Conservation (phyloP, 2,797 vertebrate species). For the Merluccius polli region DNA sequence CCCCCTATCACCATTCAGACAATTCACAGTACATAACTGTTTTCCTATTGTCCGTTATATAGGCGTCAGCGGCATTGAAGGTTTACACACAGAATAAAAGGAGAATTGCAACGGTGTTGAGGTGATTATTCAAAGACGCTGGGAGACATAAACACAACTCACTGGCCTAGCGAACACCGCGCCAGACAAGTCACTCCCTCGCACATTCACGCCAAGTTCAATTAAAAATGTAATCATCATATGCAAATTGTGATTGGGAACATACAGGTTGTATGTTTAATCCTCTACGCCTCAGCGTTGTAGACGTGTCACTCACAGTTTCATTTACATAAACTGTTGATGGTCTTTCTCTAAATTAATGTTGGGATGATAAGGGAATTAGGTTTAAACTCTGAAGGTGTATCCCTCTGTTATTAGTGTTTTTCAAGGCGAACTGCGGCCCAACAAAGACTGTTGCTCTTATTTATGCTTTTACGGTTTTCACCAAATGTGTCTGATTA, state of each 20-base stretch:
- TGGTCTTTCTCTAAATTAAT: background rate
- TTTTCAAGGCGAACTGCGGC: no score
- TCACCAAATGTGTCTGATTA: no score
- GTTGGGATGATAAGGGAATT: background rate
- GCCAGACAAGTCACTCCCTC: background rate
- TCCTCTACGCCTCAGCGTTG: background rate
- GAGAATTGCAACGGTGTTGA: background rate
- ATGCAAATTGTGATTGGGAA: conserved; percentile 7
- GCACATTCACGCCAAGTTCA: background rate
- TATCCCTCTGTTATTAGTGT: background rate
- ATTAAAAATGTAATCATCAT: background rate
- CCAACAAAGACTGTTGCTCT: no score
- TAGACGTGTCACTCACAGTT: background rate
- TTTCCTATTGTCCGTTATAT: background rate
- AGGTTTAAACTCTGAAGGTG: background rate
- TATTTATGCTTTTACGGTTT: no score
- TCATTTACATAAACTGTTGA: background rate
- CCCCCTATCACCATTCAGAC: background rate
- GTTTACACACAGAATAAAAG: background rate
- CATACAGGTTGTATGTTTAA: background rate
- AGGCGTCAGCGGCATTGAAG: background rate
- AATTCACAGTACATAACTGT: background rate
- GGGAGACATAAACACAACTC: background rate
- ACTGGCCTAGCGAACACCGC: background rate
- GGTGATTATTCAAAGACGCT: background rate